Evolutionary conservation across 2,888 invertebrate genomes (phyloP), one percentile per base, ranked within the genome.

Genomic region (Crematogaster levior): DNA sequence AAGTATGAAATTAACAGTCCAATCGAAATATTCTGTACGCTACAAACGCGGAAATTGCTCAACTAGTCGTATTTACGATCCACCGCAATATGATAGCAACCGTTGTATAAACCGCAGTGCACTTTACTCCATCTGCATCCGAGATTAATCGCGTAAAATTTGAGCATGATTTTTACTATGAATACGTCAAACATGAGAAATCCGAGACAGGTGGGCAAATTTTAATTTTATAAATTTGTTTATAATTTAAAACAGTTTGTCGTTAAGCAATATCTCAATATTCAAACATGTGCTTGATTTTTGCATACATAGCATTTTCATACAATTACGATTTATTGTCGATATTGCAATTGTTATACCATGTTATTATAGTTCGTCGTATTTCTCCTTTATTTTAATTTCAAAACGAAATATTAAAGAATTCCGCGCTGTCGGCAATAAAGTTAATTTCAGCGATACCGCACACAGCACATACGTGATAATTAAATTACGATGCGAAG

Each of bases 21-120:
- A 77, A 58, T 74, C 58, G 40, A 68, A 82, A 80, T 53, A 43
- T 10, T 56, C 24, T 18, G 27, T 53, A 61, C 30, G 46, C n/a
- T 58, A n/a, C 56, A 18, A 34, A 34, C 27, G 58, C 51, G 46
- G 40, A 74, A 77, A 87, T 83, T 58, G 72, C 53, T 37, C 21
- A 24, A 82, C 40, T 60, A 68, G n/a, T 15, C 34, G 27, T 86
- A 84, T 87, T 84, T 86, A 84, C 53, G 79, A 81, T 81, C 53
- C 48, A 82, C 82, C 85, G 74, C 84, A 66, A 84, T 65, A 70
- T 74, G 82, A 85, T 84, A 56, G 74, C 37, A 37, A 80, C 51
- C 63, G 37, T 66, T 40, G 37, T 34, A 48, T 51, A 21, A 53
- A 51, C 60, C 80, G 21, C 58, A 40, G 27, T 27, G 60, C 53